These are phyloP conservation scores for Maniola hyperantus DNA, from an alignment of 2,888 invertebrate species.

Conservation along the genomic window DNA sequence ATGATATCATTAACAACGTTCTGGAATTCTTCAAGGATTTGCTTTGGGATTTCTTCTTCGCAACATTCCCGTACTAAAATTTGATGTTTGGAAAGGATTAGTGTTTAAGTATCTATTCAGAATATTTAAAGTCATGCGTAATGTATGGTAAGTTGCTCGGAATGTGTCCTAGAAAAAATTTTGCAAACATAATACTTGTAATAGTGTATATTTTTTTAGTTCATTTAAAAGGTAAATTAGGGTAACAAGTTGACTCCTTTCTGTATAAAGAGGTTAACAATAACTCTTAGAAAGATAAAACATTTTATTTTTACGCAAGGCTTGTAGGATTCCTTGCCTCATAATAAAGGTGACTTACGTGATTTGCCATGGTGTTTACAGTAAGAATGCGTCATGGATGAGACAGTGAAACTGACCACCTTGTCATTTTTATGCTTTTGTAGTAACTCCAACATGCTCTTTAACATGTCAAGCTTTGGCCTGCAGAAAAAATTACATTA, in stretches of 20 bases:
- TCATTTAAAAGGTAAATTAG: too few species aligned
- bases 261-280: too few species aligned
- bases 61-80: conserved; percentile 71
- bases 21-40: conserved; percentile 67
- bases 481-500: conserved; percentile 39
- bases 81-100: background rate
- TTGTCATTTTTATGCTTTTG: conserved; percentile 66
- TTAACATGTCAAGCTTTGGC: conserved; percentile 71
- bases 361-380: conserved; percentile 72
- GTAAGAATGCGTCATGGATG: conserved; percentile 78
- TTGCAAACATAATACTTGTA: too few species aligned
- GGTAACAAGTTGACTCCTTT: too few species aligned
- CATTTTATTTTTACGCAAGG: too few species aligned
- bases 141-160: too few species aligned
- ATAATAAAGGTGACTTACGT: conserved; percentile 47
- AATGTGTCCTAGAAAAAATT: too few species aligned
- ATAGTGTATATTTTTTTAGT: too few species aligned
- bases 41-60: conserved; percentile 64
- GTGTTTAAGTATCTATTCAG: too few species aligned
- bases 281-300: too few species aligned
- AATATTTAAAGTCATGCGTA: too few species aligned
- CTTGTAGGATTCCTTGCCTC: too few species aligned
- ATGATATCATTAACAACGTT: conserved; percentile 57
- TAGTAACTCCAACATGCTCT: conserved; percentile 71
- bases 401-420: conserved; percentile 74